Percentiles rank a stretch among this genome's conserved stretches.
Evolutionary conservation across 2,888 invertebrate genomes (phyloP).

Genomic region (Tenodera sinensis): DNA sequence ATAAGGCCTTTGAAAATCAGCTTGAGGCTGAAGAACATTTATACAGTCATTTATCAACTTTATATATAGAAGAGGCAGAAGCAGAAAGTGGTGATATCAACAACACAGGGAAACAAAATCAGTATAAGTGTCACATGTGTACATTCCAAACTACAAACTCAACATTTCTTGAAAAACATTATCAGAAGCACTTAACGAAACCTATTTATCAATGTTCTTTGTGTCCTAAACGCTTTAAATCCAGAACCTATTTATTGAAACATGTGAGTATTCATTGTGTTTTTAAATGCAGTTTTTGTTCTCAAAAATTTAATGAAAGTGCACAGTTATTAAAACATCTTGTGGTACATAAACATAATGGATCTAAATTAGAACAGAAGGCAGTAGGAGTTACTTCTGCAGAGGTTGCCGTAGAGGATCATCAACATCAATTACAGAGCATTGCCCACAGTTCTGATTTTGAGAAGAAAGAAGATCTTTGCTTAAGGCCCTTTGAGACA

Average conservation of each 20-base stretch:
- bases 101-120: neutral
- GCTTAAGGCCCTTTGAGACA: neutral
- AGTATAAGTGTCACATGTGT: conserved; percentile 26
- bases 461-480: neutral
- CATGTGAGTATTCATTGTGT: conserved; percentile 16
- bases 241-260: conserved; percentile 1
- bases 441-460: neutral
- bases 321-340: conserved; percentile 19
- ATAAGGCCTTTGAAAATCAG: conserved; percentile 24
- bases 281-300: conserved; percentile 27
- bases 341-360: neutral
- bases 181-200: conserved; percentile 5
- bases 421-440: neutral
- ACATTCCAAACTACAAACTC: conserved; percentile 15
- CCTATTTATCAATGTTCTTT: conserved; percentile 18
- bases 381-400: too few species aligned
- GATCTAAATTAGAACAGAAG: neutral
- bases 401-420: neutral
- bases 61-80: neutral
- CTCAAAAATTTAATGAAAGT: conserved; percentile 8
- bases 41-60: neutral
- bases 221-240: conserved; percentile 23
- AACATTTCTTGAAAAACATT: conserved; percentile 23
- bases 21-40: conserved; percentile 27
- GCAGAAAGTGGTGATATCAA: neutral